Percentiles rank a stretch among this genome's conserved stretches.
Evolutionary conservation across 2,888 invertebrate species (phyloP).

Genomic region (Sisyra terminalis): DNA sequence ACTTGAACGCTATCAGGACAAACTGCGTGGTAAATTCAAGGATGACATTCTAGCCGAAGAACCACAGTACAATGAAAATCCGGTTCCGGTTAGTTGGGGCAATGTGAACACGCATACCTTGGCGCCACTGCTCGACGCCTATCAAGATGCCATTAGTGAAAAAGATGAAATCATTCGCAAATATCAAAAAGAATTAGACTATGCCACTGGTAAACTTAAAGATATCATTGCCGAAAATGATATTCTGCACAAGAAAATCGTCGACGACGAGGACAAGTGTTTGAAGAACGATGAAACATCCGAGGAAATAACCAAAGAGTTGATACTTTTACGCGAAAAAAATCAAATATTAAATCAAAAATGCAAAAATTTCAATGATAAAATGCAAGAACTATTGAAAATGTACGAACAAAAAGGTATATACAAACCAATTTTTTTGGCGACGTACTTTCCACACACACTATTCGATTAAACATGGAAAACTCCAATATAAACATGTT

Average conservation of each 20-base stretch:
- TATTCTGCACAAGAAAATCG: constrained; percentile 33
- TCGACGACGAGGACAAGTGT: constrained; percentile 26
- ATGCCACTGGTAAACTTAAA: constrained; percentile 54
- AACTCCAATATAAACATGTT: too few relatives aligned
- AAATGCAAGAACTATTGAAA: constrained; percentile 54
- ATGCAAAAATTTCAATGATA: constrained; percentile 51
- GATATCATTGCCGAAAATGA: constrained; percentile 55
- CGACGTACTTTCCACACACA: too few relatives aligned
- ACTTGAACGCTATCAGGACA: constrained; percentile 60
- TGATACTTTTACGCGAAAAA: constrained; percentile 21
- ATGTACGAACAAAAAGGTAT: constrained; percentile 55
- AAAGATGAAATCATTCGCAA: constrained; percentile 54
- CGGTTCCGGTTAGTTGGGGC: constrained; percentile 34
- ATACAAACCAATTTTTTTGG: too few relatives aligned
- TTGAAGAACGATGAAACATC: constrained; percentile 27
- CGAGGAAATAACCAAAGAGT: constrained; percentile 26
- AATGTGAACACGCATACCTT: constrained; percentile 42
- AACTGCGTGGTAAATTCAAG: constrained; percentile 20
- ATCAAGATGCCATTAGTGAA: constrained; percentile 60
- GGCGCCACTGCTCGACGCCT: constrained; percentile 59
- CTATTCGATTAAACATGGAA: too few relatives aligned
- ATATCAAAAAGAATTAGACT: constrained; percentile 53
- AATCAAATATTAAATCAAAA: constrained; percentile 38
- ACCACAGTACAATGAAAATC: constrained; percentile 22
- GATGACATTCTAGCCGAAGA: constrained; percentile 14